A percentile compares a stretch with the other conserved stretches of the same genome.
phyloP scores from a whole-genome alignment of 2,113 vertebrate species.

The chimpanzee (Pan troglodytes) region NHGRI_mPanTro3-v2.1_pri NC_072407.2:13141501-13142000 shows the following conservation, averaged over 20 bases:
- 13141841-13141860: background rate
- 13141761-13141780: constrained; percentile 30
- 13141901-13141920: background rate
- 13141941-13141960: background rate
- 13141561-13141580: background rate
- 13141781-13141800: background rate
- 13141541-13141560: background rate
- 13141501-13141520: background rate
- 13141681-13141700: background rate
- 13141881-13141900: constrained; percentile 27
- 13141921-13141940: background rate
- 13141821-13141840: background rate
- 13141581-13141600: background rate
- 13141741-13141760: constrained; percentile 8
- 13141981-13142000: background rate
- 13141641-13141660: background rate
- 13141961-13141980: background rate
- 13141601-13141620: constrained; percentile 24
- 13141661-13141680: background rate
- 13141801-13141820: constrained; percentile 4
- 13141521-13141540: background rate
- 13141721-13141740: constrained; percentile 30
- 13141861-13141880: background rate
- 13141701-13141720: constrained; percentile 5
- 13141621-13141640: background rate